Evolutionary conservation across 2,797 vertebrate genomes (phyloP), one percentile per base, ranked within the genome.

Genomic region (Psittacula echo): DNA sequence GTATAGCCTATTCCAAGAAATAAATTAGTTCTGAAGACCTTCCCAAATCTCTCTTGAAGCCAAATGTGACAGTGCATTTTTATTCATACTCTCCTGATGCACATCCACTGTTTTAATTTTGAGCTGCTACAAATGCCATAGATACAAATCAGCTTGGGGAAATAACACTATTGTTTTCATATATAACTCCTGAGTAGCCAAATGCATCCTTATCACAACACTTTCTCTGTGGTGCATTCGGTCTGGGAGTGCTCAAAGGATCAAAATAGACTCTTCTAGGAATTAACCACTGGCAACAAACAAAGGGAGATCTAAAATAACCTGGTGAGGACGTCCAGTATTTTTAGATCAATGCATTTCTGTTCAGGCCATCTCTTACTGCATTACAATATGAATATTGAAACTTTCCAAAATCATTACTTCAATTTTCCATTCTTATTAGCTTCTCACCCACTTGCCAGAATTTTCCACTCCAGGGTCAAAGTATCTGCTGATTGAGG

Each of bases 251-350:
- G 68, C 65, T 90, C 93, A 94, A 29, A 66, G 71, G 83, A 94
- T 93, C 80, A 91, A 94, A 97, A 94, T 95, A 97, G 83, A 92
- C 65, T 82, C 85, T 95, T 95, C 86, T 91, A 85, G 88, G 88
- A 95, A 97, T 92, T 85, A 93, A 82, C 30, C 62, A 32, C 7
- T 93, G 94, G 85, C 86, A 86, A 50, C 72, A 89, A 95, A 80
- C 54, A 93, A 94, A 81, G 68, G 37, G 42, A 89, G 66, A 84
- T 45, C 77, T 84, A 93, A 97, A 97, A 96, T 96, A 96, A 95
- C 53, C 48, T 64, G 66, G 11, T 94, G 68, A 92, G 80, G 74
- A 86, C 42, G 70, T 91, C 30, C 64, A 84, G 3, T 91, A 93
- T 95, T 95, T 96, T 97, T 93, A 96, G 90, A 87, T 90, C 62